Conservation (phyloP, 2,113 vertebrate species). For the Laticauda colubrina region DNA sequence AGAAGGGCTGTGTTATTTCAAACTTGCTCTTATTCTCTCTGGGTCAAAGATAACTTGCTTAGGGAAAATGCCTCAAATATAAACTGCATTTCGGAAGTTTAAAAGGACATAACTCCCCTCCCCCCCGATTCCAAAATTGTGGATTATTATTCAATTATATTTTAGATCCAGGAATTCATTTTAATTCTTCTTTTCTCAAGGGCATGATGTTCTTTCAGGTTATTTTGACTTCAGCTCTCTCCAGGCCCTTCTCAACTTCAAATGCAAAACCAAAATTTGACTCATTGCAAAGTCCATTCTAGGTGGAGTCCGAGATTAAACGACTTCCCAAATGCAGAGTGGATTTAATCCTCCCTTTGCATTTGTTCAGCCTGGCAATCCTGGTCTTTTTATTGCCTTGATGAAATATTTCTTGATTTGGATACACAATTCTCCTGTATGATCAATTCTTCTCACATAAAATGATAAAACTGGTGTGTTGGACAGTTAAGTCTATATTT, state of each 20-base stretch:
- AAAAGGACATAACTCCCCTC: background rate
- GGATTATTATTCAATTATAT: background rate
- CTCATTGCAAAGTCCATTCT: background rate
- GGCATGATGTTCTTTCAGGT: background rate
- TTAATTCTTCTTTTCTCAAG: background rate
- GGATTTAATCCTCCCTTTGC: background rate
- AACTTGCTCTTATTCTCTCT: conserved; percentile 18
- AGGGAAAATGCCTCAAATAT: background rate
- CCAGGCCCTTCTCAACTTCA: background rate
- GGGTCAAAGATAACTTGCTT: conserved; percentile 49
- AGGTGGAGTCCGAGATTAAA: background rate
- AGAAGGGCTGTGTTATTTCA: conserved; percentile 69
- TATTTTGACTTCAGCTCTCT: background rate
- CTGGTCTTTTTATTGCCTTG: background rate
- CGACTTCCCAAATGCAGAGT: background rate
- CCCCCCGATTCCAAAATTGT: background rate
- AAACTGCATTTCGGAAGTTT: background rate
- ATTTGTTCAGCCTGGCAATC: background rate
- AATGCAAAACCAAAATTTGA: background rate
- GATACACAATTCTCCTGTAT: background rate
- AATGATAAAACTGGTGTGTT: background rate
- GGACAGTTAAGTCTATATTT: background rate
- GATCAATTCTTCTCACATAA: background rate
- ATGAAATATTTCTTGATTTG: background rate
- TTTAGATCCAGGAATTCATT: background rate